A percentile compares a stretch with the other conserved stretches of the same genome.
Conservation (phyloP, 2,888 invertebrate genomes). For the Synanthedon andrenaeformis region DNA sequence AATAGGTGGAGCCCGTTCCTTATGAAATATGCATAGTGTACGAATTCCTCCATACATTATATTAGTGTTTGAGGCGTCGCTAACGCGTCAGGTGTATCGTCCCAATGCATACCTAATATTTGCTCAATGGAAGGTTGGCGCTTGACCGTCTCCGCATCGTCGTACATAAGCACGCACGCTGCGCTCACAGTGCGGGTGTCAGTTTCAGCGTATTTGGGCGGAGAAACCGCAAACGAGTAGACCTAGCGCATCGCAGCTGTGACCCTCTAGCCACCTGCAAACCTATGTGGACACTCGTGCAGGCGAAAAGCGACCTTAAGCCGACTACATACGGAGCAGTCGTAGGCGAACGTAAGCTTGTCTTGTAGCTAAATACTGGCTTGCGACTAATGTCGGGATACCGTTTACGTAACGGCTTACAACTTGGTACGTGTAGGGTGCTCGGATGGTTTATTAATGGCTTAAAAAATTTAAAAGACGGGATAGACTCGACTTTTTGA, state of each 20-base stretch:
- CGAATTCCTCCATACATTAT: slow-evolving; percentile 8
- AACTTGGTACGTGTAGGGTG: slow-evolving; percentile 7
- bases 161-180: slow-evolving; percentile 9
- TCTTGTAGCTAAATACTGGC: slow-evolving; percentile 7
- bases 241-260: slow-evolving; percentile 43
- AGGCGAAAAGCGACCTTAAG: not conserved
- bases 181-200: slow-evolving; percentile 17
- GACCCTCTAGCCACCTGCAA: slow-evolving; percentile 14
- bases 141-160: not conserved
- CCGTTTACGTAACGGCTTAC: slow-evolving; percentile 8
- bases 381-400: slow-evolving; percentile 8
- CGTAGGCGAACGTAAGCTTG: not conserved
- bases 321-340: not conserved
- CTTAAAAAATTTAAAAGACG: not conserved
- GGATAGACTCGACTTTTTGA: too few relatives aligned
- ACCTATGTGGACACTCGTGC: too few relatives aligned
- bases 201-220: slow-evolving; percentile 37
- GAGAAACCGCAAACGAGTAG: slow-evolving; percentile 41
- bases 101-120: not conserved
- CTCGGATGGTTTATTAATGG: slow-evolving; percentile 6
- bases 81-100: not conserved
- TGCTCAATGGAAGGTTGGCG: not conserved
- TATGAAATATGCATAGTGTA: slow-evolving; percentile 26
- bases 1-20: slow-evolving; percentile 22
- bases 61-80: not conserved